phyloP scores from a whole-genome alignment of 92 coral and sea anemone species.

The Ricordea florida region DNA sequence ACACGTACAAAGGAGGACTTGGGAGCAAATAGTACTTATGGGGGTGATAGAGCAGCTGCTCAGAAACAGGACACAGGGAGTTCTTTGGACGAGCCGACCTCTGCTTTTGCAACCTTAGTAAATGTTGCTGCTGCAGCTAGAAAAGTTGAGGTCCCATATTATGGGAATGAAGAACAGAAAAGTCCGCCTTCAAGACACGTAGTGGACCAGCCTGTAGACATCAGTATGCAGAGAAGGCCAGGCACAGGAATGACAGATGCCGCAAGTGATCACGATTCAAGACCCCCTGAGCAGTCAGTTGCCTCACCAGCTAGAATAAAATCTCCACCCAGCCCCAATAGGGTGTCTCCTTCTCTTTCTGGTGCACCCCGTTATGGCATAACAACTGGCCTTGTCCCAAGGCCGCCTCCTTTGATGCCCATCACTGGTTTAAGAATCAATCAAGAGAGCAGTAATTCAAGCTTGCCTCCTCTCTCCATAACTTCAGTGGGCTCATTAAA shows the following conservation, averaged over 20 bases:
- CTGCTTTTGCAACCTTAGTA: conserved; percentile 71
- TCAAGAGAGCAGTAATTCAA: conserved; percentile 8
- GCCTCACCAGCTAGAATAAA: conserved; percentile 2
- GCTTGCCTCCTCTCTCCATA: conserved; percentile 28
- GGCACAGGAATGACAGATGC: neutral
- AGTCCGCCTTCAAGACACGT: neutral
- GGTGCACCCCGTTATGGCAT: conserved; percentile 85
- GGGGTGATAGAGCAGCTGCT: neutral
- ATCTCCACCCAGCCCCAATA: conserved; percentile 24
- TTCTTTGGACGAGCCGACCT: conserved; percentile 11
- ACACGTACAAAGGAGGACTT: neutral
- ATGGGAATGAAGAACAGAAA: conserved; percentile 5
- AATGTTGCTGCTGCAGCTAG: conserved; percentile 81
- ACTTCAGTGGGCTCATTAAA: neutral
- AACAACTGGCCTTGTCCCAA: conserved; percentile 88
- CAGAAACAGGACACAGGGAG: neutral
- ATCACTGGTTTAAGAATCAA: conserved; percentile 76
- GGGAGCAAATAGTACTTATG: neutral
- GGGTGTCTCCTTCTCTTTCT: conserved; percentile 29
- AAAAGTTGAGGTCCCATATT: conserved; percentile 65
- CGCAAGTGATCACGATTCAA: neutral
- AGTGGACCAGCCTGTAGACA: neutral
- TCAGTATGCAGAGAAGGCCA: neutral
- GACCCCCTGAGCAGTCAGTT: neutral
- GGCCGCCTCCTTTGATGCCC: conserved; percentile 96